These are phyloP conservation scores for Drosophila phalerata DNA, from an alignment of 2,888 invertebrate species.

Conservation along the genomic window DNA sequence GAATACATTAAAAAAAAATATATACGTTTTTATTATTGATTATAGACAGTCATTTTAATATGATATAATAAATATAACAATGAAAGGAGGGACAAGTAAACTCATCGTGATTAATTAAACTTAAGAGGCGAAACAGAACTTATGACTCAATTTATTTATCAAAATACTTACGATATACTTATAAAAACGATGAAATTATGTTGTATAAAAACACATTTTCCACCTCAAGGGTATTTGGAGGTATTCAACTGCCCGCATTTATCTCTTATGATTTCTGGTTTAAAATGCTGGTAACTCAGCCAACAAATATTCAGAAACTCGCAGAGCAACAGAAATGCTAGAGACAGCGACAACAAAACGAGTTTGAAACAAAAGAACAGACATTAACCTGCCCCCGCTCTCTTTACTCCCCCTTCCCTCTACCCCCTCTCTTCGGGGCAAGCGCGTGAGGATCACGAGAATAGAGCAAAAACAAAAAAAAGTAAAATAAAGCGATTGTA, in stretches of 20 bases:
- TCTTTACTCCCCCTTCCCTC: not conserved
- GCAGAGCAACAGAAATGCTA: conserved; percentile 39
- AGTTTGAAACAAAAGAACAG: conserved; percentile 78
- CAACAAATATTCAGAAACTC: conserved; percentile 10
- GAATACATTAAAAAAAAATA: no score
- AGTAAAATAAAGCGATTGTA: conserved; percentile 9
- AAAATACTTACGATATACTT: not conserved
- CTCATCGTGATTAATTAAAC: not conserved
- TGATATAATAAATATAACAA: not conserved
- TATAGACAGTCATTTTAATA: not conserved
- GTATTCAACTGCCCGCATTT: conserved; percentile 17
- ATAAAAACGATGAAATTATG: not conserved
- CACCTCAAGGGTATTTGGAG: conserved; percentile 6
- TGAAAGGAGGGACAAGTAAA: not conserved
- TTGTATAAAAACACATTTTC: not conserved
- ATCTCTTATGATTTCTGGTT: conserved; percentile 8
- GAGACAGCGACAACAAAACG: conserved; percentile 68
- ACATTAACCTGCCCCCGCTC: conserved; percentile 44
- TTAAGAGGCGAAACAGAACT: not conserved
- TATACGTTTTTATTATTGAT: not conserved
- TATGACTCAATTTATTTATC: not conserved
- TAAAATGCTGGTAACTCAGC: conserved; percentile 50
- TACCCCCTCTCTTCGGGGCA: not conserved
- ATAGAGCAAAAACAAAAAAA: conserved; percentile 18
- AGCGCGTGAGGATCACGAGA: conserved; percentile 69